Evolutionary conservation across 1,140 invertebrate genomes (phyloP).

Genomic region (Dendrolimus punctatus): DNA sequence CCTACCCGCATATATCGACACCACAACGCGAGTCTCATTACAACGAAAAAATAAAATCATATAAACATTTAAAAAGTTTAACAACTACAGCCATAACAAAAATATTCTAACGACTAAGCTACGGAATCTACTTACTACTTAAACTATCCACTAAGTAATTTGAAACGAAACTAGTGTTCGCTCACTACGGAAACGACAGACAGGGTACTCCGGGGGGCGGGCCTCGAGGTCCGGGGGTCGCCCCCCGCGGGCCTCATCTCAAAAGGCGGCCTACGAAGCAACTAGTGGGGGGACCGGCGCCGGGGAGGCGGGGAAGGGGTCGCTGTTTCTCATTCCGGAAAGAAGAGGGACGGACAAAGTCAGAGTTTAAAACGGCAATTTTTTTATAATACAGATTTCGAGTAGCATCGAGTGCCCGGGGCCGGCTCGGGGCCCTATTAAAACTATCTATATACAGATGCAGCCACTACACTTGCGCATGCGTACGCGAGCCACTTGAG

Average conservation of each 20-base stretch:
- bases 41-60: conserved; percentile 52
- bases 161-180: conserved; percentile 65
- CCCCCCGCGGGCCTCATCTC: conserved; percentile 37
- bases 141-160: conserved; percentile 62
- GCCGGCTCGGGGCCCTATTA: conserved; percentile 37
- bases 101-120: conserved; percentile 68
- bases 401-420: conserved; percentile 18
- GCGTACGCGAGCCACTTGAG: conserved; percentile 54
- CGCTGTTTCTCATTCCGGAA: conserved; percentile 1
- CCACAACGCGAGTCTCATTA: conserved; percentile 45
- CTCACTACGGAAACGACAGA: conserved; percentile 53
- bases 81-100: conserved; percentile 70
- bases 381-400: conserved; percentile 16
- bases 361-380: conserved; percentile 15
- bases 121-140: conserved; percentile 63
- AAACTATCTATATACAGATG: conserved; percentile 58
- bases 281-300: conserved; percentile 11
- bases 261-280: conserved; percentile 12
- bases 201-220: conserved; percentile 18
- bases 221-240: conserved; percentile 11
- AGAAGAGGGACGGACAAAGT: conserved; percentile 14
- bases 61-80: conserved; percentile 70
- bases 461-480: conserved; percentile 48
- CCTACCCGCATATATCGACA: conserved; percentile 39
- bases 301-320: conserved; percentile 18